phyloP scores from a whole-genome alignment of 2,113 vertebrate species.

The Tachuris rubrigastra region DNA sequence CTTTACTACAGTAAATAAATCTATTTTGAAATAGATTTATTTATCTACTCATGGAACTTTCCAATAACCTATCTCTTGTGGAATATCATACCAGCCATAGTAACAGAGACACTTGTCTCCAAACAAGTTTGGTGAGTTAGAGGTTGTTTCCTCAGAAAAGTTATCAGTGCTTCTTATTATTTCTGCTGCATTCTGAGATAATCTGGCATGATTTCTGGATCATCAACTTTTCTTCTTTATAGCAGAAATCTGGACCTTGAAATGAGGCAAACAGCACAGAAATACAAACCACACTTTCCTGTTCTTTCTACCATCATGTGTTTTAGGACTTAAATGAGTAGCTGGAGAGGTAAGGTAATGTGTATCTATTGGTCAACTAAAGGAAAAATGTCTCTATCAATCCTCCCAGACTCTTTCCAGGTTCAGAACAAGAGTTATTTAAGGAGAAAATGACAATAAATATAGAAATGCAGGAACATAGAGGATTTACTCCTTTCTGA shows the following conservation, averaged over 20 bases:
- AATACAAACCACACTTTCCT: not conserved
- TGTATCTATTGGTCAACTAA: not conserved
- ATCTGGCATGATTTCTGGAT: not conserved
- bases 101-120: not conserved
- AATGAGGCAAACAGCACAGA: not conserved
- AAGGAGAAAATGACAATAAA: not conserved
- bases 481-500: not conserved
- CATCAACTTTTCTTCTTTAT: not conserved
- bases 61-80: not conserved
- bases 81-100: not conserved
- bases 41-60: not conserved
- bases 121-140: not conserved
- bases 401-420: not conserved
- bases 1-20: not conserved
- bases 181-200: not conserved
- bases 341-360: not conserved
- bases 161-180: not conserved
- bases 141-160: not conserved
- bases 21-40: not conserved
- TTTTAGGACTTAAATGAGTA: not conserved
- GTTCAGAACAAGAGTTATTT: not conserved
- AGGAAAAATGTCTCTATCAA: not conserved
- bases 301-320: not conserved
- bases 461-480: not conserved
- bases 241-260: not conserved